Base-by-base conservation (phyloP, 2,888 invertebrate species). In the Yponomeuta plumbellus region DNA sequence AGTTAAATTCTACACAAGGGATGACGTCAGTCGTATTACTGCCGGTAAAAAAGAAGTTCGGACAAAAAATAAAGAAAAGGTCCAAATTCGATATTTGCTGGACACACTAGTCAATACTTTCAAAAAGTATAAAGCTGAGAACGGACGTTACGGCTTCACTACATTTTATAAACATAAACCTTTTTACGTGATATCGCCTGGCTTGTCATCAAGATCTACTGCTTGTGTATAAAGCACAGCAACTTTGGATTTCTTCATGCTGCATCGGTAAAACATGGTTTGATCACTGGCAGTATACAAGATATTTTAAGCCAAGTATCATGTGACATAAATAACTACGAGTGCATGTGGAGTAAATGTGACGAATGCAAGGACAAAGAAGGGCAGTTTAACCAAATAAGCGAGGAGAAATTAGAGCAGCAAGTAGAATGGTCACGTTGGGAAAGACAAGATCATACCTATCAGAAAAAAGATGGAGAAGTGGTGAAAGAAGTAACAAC, bases 131-230 rank as follows among this genome's bases (percentile, higher is more conserved):
- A 62, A 39, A 62, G 6, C 21, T 6, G 62, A 40, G 20, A 20
- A 11, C 10, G 57, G 20, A 8, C n/a, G n/a, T 10, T 57, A 20
- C 2, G 21, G 57, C 10, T 57, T 57, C 11, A 34, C 72, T 0
- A 71, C 71, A 22, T 72, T 73, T 65, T 70, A 61, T 39, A 70
- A 66, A 34, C 62, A 69, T 23, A 71, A 72, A 66, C 71, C 70
- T 10, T 72, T 71, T 68, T 71, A 63, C 65, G 66, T 71, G 0
- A 3, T 71, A 10, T 64, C 69, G 6, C 72, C 69, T 40, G 39
- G 21, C 0, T 66, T n/a, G 22, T 57, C 8, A 61, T 23, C 21
- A 68, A 67, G 68, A 68, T 69, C 64, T 71, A 69, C 61, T 70
- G 65, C 40, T 26, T 66, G 26, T 64, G 69, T 21, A 44, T 23